phyloP scores from a whole-genome alignment of 2,888 invertebrate species.

The Nephrotoma appendiculata region DNA sequence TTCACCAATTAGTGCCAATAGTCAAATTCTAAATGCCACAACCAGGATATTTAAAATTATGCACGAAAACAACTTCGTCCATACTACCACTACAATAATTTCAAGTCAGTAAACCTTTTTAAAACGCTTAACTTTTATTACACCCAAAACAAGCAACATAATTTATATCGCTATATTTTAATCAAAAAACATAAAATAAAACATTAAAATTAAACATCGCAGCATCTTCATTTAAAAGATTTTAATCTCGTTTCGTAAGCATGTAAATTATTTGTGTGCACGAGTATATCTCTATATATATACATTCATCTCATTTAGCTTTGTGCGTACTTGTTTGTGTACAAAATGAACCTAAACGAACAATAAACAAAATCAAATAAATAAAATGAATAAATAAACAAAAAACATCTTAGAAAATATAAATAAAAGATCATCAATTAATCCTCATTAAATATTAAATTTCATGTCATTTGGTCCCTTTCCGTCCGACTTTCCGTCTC shows the following conservation, averaged over 20 bases:
- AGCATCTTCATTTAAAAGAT: background rate
- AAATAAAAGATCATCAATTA: background rate
- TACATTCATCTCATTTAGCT: background rate
- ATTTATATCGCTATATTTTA: background rate
- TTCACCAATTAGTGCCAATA: too few species aligned
- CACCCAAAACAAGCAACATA: background rate
- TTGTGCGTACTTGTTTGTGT: background rate
- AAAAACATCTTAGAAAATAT: background rate
- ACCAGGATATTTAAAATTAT: too few species aligned
- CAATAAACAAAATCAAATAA: background rate
- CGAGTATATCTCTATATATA: background rate
- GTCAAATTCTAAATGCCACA: too few species aligned
- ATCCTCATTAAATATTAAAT: background rate
- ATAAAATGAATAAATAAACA: background rate
- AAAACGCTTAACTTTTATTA: too few species aligned
- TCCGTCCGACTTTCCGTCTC: background rate
- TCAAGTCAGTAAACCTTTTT: too few species aligned
- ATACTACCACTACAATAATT: too few species aligned
- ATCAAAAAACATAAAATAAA: background rate
- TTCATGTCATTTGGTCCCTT: background rate
- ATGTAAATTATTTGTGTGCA: too few species aligned
- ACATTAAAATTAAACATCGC: background rate
- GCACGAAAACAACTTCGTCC: too few species aligned
- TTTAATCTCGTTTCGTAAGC: background rate
- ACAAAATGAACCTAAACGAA: background rate